Evolutionary conservation across 2,113 vertebrate species (phyloP).

Genomic region (Vimba vimba): DNA sequence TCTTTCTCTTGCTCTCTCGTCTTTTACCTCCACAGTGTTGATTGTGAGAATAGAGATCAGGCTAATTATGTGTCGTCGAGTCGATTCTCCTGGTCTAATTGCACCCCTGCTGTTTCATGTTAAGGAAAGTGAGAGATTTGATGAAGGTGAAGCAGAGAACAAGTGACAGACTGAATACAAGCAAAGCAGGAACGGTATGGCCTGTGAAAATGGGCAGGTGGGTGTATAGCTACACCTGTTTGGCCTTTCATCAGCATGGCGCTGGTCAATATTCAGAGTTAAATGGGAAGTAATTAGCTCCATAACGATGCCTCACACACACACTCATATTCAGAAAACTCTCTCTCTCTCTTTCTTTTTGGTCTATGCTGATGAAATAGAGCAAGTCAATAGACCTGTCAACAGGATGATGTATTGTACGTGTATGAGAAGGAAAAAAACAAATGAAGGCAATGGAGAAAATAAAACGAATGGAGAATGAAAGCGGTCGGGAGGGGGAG

Average conservation of each 20-base stretch:
- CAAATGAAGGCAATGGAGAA: slow-evolving; percentile 28
- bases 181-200: slow-evolving; percentile 12
- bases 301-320: slow-evolving; percentile 28
- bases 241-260: slow-evolving; percentile 47
- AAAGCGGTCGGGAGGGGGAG: not conserved
- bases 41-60: slow-evolving; percentile 65
- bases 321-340: not conserved
- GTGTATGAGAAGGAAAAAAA: slow-evolving; percentile 16
- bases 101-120: slow-evolving; percentile 47
- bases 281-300: slow-evolving; percentile 51
- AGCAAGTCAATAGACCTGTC: slow-evolving; percentile 32
- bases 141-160: slow-evolving; percentile 23
- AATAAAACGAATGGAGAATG: not conserved
- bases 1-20: not conserved
- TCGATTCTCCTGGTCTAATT: slow-evolving; percentile 51
- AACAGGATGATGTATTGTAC: slow-evolving; percentile 25
- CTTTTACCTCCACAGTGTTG: slow-evolving; percentile 66
- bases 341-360: not conserved
- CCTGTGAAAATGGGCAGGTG: slow-evolving; percentile 7
- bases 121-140: slow-evolving; percentile 39
- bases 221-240: slow-evolving; percentile 32
- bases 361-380: slow-evolving; percentile 27
- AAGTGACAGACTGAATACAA: slow-evolving; percentile 1
- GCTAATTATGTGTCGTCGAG: slow-evolving; percentile 57
- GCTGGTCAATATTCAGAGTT: slow-evolving; percentile 38